Conservation (phyloP, 2,888 invertebrate species). For the Octonoba sinensis region DNA sequence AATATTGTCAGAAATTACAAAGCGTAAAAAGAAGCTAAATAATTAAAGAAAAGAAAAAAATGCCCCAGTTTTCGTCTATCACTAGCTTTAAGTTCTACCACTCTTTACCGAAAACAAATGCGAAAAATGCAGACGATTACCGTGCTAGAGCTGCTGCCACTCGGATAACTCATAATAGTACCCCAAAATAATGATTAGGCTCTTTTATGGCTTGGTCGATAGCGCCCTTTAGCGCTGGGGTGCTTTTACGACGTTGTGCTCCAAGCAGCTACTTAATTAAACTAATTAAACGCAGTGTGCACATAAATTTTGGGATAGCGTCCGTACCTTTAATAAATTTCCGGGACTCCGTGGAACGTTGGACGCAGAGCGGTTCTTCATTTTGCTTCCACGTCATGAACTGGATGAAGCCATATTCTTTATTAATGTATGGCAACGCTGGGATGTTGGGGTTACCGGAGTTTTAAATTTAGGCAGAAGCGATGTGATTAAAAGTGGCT, state of each 20-base stretch:
- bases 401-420: conserved; percentile 43
- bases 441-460: conserved; percentile 10
- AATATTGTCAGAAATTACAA: conserved; percentile 38
- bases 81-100: neutral
- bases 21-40: neutral
- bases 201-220: conserved; percentile 54
- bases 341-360: conserved; percentile 9
- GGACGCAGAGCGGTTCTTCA: conserved; percentile 32
- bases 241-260: conserved; percentile 49
- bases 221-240: conserved; percentile 24
- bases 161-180: conserved; percentile 49
- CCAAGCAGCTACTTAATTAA: conserved; percentile 57
- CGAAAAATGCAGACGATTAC: conserved; percentile 35
- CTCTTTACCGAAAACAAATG: conserved; percentile 10
- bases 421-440: conserved; percentile 34
- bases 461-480: conserved; percentile 7
- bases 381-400: conserved; percentile 20
- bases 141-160: conserved; percentile 7
- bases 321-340: conserved; percentile 43
- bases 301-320: conserved; percentile 40
- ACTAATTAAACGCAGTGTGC: conserved; percentile 61
- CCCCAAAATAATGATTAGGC: conserved; percentile 42
- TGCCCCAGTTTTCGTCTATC: too few species aligned
- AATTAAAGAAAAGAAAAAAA: neutral
- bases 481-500: too few species aligned